Evolutionary conservation across 2,888 invertebrate species (phyloP), one percentile per base, ranked within the genome.

Genomic region (Eristalis tenax): DNA sequence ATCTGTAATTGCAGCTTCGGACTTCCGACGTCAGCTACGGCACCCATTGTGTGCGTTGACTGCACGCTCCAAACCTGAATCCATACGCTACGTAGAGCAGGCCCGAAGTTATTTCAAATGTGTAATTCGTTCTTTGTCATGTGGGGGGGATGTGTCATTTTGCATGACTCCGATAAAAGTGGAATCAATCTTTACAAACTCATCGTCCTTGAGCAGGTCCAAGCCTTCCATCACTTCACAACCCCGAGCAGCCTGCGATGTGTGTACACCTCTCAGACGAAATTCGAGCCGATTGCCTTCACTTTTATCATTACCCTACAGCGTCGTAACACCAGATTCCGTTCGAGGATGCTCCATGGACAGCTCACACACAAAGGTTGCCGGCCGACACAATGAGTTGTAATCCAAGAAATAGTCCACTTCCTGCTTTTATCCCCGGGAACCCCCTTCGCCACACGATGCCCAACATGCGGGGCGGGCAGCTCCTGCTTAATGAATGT

Each of bases 351-450:
- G 63, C 38, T 40, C 50, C 78, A 59, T 59, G 18, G 57, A 23
- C 38, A 32, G 32, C 26, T 63, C 61, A 26, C 38, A 5, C n/a
- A 50, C 50, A 10, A 8, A 5, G 2, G 59, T 69, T 85, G 69
- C 43, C 68, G 50, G 71, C 77, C 18, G 18, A 18, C 18, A 50
- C 18, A 18, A 50, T 8, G 6, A 56, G 61, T 63, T 73, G 77
- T 81, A 81, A 77, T 81, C 59, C 73, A 50, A 59, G 68, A 68
- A 73, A 73, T 65, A 59, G 64, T 59, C 59, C 68, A 85, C 73
- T 85, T 85, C 85, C 85, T 69, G 69, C 77, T 81, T 77, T 84
- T 71, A 76, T 70, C 50, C 69, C 57, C 69, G 64, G 32, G 1
- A 1, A 11, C 35, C 3, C 3, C 35, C 35, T 10, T 4, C 35